Evolutionary conservation across 1,140 invertebrate genomes (phyloP).

Genomic region (Drosophila repleta): DNA sequence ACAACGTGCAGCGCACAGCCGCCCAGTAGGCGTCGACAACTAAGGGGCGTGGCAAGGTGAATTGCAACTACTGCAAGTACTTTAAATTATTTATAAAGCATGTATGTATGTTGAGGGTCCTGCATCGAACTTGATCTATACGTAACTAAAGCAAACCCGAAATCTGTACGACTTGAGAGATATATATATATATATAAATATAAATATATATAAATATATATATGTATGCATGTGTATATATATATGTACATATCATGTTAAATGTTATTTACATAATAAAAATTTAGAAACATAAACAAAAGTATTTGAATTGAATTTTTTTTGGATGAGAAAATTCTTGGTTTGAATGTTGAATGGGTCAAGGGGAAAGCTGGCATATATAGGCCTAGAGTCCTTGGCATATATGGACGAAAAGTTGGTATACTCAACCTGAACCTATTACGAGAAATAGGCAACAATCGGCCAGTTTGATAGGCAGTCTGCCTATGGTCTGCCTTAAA

Average conservation of each 20-base stretch:
- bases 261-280: constrained; percentile 39
- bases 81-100: constrained; percentile 81
- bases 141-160: constrained; percentile 13
- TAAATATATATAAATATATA: not conserved
- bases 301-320: not conserved
- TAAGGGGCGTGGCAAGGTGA: not conserved
- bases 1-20: constrained; percentile 64
- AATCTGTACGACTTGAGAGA: constrained; percentile 15
- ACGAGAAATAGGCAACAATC: too few species aligned
- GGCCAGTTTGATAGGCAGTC: too few species aligned
- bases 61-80: constrained; percentile 39
- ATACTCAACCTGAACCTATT: too few species aligned
- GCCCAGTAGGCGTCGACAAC: constrained; percentile 39
- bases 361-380: too few species aligned
- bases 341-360: too few species aligned
- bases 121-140: constrained; percentile 8
- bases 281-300: constrained; percentile 3
- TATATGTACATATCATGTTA: constrained; percentile 26
- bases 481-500: too few species aligned
- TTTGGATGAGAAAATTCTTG: too few species aligned
- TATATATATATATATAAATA: not conserved
- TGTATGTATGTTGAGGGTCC: constrained; percentile 58
- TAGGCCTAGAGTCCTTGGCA: too few species aligned
- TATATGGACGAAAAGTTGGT: too few species aligned
- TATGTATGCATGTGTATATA: not conserved